Evolutionary conservation across 1,140 invertebrate species (phyloP), one percentile per base, ranked within the genome.

Genomic region (Drosophila nigromelanica): DNA sequence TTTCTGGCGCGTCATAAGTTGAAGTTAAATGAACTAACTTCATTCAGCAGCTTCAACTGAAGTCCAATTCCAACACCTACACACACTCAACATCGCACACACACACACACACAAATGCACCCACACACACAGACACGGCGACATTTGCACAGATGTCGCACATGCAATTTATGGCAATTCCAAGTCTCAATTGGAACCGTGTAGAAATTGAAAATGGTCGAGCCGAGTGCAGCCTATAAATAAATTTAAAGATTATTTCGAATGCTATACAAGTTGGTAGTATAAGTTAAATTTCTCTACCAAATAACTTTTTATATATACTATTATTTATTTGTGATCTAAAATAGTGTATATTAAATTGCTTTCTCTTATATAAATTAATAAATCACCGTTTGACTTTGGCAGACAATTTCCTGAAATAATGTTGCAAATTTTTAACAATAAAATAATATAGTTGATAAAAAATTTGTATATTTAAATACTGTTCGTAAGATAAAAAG

Each of bases 21-120:
- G 64, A 73, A 89, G 67, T 87, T 87, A 87, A 89, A 89, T 87
- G 78, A 87, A 89, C 83, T 89, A 80, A 87, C 82, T 87, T 87
- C 83, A 87, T 87, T 87, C 74, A 77, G 78, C 50, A 61, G 66
- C 30, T 59, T 55, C 52, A 76, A 42, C 68, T 56, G 42, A 14
- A 66, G 30, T 64, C 21, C 56, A 47, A 68, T 48, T 61, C 27
- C 64, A 58, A 63, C 37, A 61, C 72, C 70, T 56, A 68, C 62
- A 45, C 48, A 62, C 72, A 14, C 33, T 7, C 39, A 45, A 43
- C 21, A 40, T 21, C 47, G 52, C 47, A 47, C 48, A 33, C 58
- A 50, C 18, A 51, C 27, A 63, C 30, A 18, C 30, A 35, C 50
- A 30, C 39, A 30, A 5, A 33, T n/a, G 62, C 56, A 71, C 45